phyloP scores from a whole-genome alignment of 2,113 vertebrate genomes.

The Cephalophus harveyi region DNA sequence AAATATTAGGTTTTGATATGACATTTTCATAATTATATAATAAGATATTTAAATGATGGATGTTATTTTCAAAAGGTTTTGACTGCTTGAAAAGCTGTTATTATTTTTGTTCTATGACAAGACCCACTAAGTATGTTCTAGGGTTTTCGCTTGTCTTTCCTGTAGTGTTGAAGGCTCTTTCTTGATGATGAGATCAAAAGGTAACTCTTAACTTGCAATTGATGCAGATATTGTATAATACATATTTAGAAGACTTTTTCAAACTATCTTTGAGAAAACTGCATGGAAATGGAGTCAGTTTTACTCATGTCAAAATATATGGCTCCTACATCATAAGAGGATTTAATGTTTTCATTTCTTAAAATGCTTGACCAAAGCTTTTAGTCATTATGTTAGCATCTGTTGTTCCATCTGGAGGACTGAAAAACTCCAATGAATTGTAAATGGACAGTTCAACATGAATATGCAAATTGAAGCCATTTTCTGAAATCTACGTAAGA shows the following conservation, averaged over 20 bases:
- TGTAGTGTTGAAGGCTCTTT: not conserved
- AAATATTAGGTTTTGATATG: conserved; percentile 19
- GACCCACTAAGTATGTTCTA: not conserved
- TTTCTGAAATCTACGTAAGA: conserved; percentile 36
- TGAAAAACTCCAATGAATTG: conserved; percentile 44
- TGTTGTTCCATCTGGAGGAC: conserved; percentile 62
- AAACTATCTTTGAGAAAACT: not conserved
- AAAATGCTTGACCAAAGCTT: conserved; percentile 62
- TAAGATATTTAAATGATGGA: not conserved
- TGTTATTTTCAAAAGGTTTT: not conserved
- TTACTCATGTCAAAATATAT: conserved; percentile 42
- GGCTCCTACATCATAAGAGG: conserved; percentile 9
- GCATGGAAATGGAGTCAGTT: not conserved
- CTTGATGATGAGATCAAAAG: not conserved
- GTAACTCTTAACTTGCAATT: not conserved
- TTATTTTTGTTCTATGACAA: not conserved
- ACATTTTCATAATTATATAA: not conserved
- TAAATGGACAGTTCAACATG: conserved; percentile 54
- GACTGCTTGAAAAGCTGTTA: not conserved
- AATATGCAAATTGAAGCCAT: conserved; percentile 55
- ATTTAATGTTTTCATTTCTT: conserved; percentile 46
- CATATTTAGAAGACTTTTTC: not conserved
- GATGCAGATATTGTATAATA: not conserved
- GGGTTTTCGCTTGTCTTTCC: not conserved
- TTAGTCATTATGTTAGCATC: conserved; percentile 55